Evolutionary conservation across 1,140 invertebrate species (phyloP), one percentile per base, ranked within the genome.

Genomic region (Bicyclus anynana): DNA sequence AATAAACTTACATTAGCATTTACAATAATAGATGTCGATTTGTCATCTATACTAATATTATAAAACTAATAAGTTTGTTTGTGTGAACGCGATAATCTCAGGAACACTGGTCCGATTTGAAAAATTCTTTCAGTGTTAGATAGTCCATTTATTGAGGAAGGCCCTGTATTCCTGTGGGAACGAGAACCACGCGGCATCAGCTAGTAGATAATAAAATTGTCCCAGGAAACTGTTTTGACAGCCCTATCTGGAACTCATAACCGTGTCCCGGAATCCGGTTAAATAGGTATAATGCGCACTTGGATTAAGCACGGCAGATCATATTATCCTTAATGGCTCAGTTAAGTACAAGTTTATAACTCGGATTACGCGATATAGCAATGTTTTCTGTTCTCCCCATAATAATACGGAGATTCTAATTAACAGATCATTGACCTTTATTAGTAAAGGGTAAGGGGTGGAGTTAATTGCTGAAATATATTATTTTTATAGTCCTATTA

Each of bases 281-380:
- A 85, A 85, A 85, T 83, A 83, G 77, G 77, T 80, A 76, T 83
- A 82, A 83, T 74, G 71, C 75, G 69, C 70, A 75, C 58, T 56
- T 65, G 65, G 74, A 77, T 84, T 82, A 80, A 73, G 47, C 52
- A 54, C 59, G 59, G 62, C 55, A 74, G 66, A 78, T 82, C 80
- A 82, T 79, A 80, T 81, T 77, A 82, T 73, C 77, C 68, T 77
- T 84, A 81, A 84, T 84, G 73, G 71, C 67, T 64, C 65, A 65
- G 67, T 78, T 77, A 77, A 84, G 74, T 69, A 74, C 65, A 72
- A 76, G 61, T 84, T 82, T 82, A 78, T 79, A 70, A 59, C 51
- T 49, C 18, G 72, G 77, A 79, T 83, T 83, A 78, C 65, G 48
- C 29, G 57, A 51, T 59, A 59, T 53, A 63, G 51, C 48, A 52